These are phyloP conservation scores for Meliscaeva auricollis DNA, from an alignment of 2,888 invertebrate genomes.

Conservation along the genomic window DNA sequence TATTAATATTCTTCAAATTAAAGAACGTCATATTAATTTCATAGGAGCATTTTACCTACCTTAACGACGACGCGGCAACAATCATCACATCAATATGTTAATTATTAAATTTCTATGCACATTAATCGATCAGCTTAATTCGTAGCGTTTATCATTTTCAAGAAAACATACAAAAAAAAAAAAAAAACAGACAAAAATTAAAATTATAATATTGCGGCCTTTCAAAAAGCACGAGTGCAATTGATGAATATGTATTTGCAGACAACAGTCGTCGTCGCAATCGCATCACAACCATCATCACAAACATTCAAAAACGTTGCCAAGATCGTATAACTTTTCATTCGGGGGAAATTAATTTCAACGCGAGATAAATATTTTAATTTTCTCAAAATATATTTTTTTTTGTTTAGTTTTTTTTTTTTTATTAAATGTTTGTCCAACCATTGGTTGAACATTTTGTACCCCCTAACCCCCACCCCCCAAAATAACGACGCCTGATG, in stretches of 20 bases:
- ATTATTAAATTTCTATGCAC: neutral
- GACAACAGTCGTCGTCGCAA: conserved; percentile 47
- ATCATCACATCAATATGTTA: neutral
- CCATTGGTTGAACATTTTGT: neutral
- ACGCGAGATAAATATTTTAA: conserved; percentile 67
- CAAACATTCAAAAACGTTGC: conserved; percentile 54
- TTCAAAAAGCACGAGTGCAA: conserved; percentile 45
- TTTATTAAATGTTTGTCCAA: conserved; percentile 15
- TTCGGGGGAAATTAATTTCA: conserved; percentile 64
- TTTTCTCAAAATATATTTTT: conserved; percentile 49
- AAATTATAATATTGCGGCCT: conserved; percentile 41
- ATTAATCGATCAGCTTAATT: conserved; percentile 47
- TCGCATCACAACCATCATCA: conserved; percentile 49
- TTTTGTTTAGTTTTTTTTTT: conserved; percentile 16
- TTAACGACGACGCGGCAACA: no score
- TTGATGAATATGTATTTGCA: conserved; percentile 54
- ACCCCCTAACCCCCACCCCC: neutral
- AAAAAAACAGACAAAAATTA: neutral
- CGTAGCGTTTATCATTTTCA: conserved; percentile 24
- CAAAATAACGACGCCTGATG: neutral
- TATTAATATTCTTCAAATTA: no score
- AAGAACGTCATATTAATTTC: no score
- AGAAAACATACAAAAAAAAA: neutral
- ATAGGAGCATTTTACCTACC: no score
- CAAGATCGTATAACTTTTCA: conserved; percentile 66